Evolutionary conservation across 2,113 vertebrate genomes (phyloP).

Genomic region (Vimba vimba): DNA sequence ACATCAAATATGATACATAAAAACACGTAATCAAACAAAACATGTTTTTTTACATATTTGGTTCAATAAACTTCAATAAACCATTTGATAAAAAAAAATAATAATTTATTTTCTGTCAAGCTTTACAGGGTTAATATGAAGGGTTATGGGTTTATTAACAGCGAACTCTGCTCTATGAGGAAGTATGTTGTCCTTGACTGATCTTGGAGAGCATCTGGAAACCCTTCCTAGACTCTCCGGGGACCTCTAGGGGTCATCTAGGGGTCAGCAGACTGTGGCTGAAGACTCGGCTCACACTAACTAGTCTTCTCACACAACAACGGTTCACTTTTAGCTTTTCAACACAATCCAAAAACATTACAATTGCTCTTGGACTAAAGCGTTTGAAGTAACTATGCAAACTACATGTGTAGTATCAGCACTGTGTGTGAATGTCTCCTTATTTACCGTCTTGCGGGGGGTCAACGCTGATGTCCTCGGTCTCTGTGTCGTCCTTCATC

Average conservation of each 20-base stretch:
- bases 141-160: background rate
- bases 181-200: background rate
- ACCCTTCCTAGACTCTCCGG: background rate
- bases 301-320: background rate
- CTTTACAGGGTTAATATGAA: background rate
- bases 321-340: background rate
- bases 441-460: conserved; percentile 77
- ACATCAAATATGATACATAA: too few relatives aligned
- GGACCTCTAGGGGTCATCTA: background rate
- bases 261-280: background rate
- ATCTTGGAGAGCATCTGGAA: conserved; percentile 8
- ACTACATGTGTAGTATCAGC: too few relatives aligned
- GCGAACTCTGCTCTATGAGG: background rate
- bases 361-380: background rate
- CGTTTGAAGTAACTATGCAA: background rate
- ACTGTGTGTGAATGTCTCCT: background rate
- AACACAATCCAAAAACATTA: background rate
- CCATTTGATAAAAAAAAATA: too few relatives aligned
- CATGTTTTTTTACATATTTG: too few relatives aligned
- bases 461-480: conserved; percentile 81
- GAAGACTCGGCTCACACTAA: background rate
- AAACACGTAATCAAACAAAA: too few relatives aligned
- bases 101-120: background rate
- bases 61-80: too few relatives aligned
- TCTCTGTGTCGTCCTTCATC: conserved; percentile 85